Conservation (phyloP, 2,888 invertebrate species). For the Coleophora deauratella region DNA sequence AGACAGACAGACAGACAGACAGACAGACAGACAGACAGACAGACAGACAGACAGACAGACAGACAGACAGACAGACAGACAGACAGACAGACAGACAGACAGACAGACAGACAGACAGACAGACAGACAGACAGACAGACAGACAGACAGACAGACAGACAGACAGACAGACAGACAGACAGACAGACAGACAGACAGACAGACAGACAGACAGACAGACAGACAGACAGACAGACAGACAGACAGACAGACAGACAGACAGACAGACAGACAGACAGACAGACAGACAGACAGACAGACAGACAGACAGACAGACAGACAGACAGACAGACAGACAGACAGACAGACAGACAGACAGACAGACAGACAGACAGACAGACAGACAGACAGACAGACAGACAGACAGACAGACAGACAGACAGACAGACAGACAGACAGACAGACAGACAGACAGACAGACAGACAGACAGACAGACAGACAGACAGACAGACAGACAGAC, state of each 20-base stretch:
- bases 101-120: slow-evolving; percentile 1
- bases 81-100: slow-evolving; percentile 1
- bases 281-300: slow-evolving; percentile 1
- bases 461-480: slow-evolving; percentile 1
- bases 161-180: slow-evolving; percentile 1
- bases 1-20: slow-evolving; percentile 1
- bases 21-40: slow-evolving; percentile 1
- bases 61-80: slow-evolving; percentile 1
- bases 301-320: slow-evolving; percentile 1
- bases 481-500: slow-evolving; percentile 1
- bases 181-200: slow-evolving; percentile 1
- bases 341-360: slow-evolving; percentile 1
- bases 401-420: slow-evolving; percentile 1
- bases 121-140: slow-evolving; percentile 1
- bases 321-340: slow-evolving; percentile 1
- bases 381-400: slow-evolving; percentile 1
- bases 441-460: slow-evolving; percentile 1
- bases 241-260: slow-evolving; percentile 1
- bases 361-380: slow-evolving; percentile 1
- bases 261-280: slow-evolving; percentile 1
- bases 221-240: slow-evolving; percentile 1
- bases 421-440: slow-evolving; percentile 1
- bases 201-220: slow-evolving; percentile 1
- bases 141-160: slow-evolving; percentile 1
- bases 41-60: slow-evolving; percentile 1